Base-by-base conservation (phyloP, 2,888 invertebrate genomes). In the Drosophila aldrichi region DNA sequence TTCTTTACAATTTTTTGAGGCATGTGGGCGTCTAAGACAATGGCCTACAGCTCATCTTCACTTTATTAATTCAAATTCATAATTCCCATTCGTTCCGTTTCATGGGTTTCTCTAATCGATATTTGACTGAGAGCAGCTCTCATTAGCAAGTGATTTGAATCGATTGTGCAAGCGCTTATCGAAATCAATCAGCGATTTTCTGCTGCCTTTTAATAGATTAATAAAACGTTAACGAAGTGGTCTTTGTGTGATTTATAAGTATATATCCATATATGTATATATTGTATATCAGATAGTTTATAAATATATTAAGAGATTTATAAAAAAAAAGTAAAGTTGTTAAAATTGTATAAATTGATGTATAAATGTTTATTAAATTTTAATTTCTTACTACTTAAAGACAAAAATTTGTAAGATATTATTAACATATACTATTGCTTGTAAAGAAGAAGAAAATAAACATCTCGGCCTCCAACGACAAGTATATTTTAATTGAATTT, bases 1-100 rank as follows among this genome's bases (percentile, higher is more conserved):
- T 41, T 41, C 6, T 20, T 36, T 63, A 2, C 10, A 34, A 25
- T 25, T 12, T 52, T 52, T 41, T n/a, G 14, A 14, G 12, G 40
- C 48, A 38, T n/a, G 73, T 59, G 73, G 75, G 66, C 78, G 63
- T 48, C 41, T 68, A 16, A 22, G 12, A 38, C 20, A 16, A n/a
- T 12, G 29, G 7, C 22, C 29, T 29, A 36, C 38, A 20, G 44
- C 36, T 66, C 29, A 43, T 65, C 14, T 29, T 16, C 29, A 29
- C 44, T 25, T 32, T 44, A 62, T 52, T 16, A 20, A 25, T 10
- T 29, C 36, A 46, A 58, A 68, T 58, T 46, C 60, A 73, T 61
- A 61, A 62, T 55, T 43, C 41, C 20, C 12, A 43, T 68, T 60
- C 57, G 57, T 49, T 60, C 6, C 60, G 44, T 34, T 73, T 56